A percentile compares a stretch with the other conserved stretches of the same genome.
These are phyloP conservation scores for Torymus texanus DNA, from an alignment of 2,888 invertebrate genomes.

Conservation along the genomic window DNA sequence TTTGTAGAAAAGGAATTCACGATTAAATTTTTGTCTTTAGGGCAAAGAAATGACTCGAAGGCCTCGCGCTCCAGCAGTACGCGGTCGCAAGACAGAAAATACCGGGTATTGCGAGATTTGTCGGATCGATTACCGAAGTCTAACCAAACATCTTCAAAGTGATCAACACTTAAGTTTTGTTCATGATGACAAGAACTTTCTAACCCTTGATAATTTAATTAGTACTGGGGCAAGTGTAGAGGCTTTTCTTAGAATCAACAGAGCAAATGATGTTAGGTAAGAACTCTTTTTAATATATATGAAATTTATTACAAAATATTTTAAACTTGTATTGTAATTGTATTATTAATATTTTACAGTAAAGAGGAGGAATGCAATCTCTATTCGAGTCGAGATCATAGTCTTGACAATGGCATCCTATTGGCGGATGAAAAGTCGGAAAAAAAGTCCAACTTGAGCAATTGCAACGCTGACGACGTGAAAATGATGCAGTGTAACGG, in stretches of 20 bases:
- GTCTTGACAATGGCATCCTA: slow-evolving; percentile 65
- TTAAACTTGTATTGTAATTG: slow-evolving; percentile 5
- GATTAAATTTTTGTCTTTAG: slow-evolving; percentile 58
- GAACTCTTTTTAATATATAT: slow-evolving; percentile 28
- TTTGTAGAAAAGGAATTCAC: too few relatives aligned
- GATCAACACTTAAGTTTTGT: slow-evolving; percentile 85
- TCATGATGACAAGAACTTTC: slow-evolving; percentile 84
- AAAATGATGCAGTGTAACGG: slow-evolving; percentile 74
- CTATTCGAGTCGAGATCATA: slow-evolving; percentile 68
- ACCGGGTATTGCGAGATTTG: slow-evolving; percentile 89
- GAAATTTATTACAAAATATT: neutral
- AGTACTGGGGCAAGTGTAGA: slow-evolving; percentile 81
- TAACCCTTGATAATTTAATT: slow-evolving; percentile 85
- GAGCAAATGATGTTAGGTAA: slow-evolving; percentile 73
- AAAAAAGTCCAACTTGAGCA: slow-evolving; percentile 62
- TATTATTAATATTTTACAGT: slow-evolving; percentile 58
- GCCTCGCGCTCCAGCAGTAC: slow-evolving; percentile 72
- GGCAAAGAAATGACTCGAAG: slow-evolving; percentile 75
- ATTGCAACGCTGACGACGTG: slow-evolving; percentile 65
- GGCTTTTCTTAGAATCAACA: slow-evolving; percentile 81
- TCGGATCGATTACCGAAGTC: slow-evolving; percentile 83
- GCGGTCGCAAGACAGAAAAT: slow-evolving; percentile 72
- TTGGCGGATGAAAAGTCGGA: slow-evolving; percentile 63
- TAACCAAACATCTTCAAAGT: slow-evolving; percentile 83
- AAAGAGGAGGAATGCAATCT: slow-evolving; percentile 66